Evolutionary conservation across 2,888 invertebrate species (phyloP).

Genomic region (Malacosoma neustria): DNA sequence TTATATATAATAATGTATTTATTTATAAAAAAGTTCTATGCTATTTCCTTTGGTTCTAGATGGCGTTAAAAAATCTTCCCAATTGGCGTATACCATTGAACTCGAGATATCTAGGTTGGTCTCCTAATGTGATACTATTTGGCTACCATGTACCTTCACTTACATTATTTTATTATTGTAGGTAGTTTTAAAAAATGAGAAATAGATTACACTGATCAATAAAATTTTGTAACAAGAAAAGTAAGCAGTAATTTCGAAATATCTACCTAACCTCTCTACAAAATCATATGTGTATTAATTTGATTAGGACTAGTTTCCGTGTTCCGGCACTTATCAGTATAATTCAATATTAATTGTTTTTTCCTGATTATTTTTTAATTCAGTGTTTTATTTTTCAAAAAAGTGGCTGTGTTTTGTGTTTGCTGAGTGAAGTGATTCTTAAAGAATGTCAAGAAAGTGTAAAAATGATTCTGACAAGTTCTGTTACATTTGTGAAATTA

Average conservation of each 20-base stretch:
- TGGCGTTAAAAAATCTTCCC: too few relatives aligned
- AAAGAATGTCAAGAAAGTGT: neutral
- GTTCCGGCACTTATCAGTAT: neutral
- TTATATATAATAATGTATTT: too few relatives aligned
- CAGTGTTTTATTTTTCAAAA: neutral
- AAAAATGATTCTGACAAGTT: neutral
- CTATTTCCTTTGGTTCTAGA: too few relatives aligned
- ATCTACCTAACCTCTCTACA: slow-evolving; percentile 7
- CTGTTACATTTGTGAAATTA: neutral
- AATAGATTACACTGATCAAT: slow-evolving; percentile 1
- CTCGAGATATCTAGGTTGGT: too few relatives aligned
- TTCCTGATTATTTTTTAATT: neutral
- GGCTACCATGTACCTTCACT: too few relatives aligned
- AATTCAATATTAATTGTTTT: neutral
- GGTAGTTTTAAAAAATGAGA: too few relatives aligned
- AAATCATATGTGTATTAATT: slow-evolving; percentile 2
- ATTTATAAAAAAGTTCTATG: too few relatives aligned
- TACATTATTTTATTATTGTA: too few relatives aligned
- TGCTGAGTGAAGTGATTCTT: neutral
- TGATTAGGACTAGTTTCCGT: slow-evolving; percentile 1
- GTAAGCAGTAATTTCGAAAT: slow-evolving; percentile 6
- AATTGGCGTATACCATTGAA: too few relatives aligned
- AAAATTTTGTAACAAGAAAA: slow-evolving; percentile 9
- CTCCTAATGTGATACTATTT: too few relatives aligned
- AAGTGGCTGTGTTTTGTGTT: neutral